Base-by-base conservation (phyloP, 1,140 invertebrate species). In the Asobara japonica region DNA sequence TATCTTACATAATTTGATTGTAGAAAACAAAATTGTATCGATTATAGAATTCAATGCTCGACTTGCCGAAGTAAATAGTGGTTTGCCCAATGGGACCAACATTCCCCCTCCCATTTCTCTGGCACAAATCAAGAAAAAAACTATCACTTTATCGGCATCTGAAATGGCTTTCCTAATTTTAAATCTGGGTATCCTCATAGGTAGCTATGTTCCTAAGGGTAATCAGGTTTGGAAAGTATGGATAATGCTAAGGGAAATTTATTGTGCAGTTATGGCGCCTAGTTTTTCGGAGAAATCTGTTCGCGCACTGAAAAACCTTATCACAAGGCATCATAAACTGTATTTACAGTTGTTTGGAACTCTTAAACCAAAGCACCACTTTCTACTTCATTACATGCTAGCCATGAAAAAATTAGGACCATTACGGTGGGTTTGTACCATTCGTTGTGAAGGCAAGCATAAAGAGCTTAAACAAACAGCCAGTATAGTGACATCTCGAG, bases 391-490 rank as follows among this genome's bases (percentile, higher is more conserved):
- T 69, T 75, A 78, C 67, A 6, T 60, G 22, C 10, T 33, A 33
- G 13, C 73, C 29, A 71, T 75, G 25, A 2, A n/a, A 41, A 30
- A 48, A 33, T 61, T 71, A 56, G 76, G 74, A 22, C 76, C 69
- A 30, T 13, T 77, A 0, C 70, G 70, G n/a, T 45, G 75, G 33
- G 64, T 69, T 31, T 73, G 33, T 30, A 38, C 73, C 11, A 73
- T 77, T 65, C 41, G 76, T 7, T 68, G 62, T 41, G 76, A 75
- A 70, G 72, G 73, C 0, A 65, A 67, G 20, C 73, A 77, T 22
- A 30, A 60, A 33, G 61, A 51, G 1, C 70, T 71, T 31, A 77
- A 72, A 73, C 36, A 41, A 48, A 74, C 74, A 36, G 38, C 69
- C 8, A 56, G 25, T 41, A 68, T 65, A 13, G 45, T 68, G 20